Evolutionary conservation across 2,888 invertebrate genomes (phyloP).

Genomic region (Ditula angustiorana): DNA sequence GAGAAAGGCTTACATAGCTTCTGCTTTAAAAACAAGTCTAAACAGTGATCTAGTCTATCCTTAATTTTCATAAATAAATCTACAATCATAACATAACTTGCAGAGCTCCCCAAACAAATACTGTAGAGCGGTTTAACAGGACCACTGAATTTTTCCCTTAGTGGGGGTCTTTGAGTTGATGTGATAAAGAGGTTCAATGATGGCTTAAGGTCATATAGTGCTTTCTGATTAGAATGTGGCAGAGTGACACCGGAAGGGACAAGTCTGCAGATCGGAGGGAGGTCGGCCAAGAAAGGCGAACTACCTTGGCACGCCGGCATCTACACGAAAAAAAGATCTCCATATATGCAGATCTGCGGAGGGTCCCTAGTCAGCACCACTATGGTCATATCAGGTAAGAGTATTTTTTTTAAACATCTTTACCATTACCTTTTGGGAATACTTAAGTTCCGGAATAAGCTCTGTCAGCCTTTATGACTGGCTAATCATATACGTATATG

Average conservation of each 20-base stretch:
- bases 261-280: not conserved
- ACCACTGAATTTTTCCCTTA: no score
- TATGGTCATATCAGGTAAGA: slow-evolving; percentile 38
- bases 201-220: not conserved
- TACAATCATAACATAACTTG: no score
- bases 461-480: not conserved
- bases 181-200: no score
- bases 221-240: not conserved
- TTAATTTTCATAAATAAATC: no score
- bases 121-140: no score
- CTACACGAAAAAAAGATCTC: not conserved
- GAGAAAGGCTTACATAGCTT: not conserved
- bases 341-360: slow-evolving; percentile 47
- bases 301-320: slow-evolving; percentile 20
- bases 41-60: no score
- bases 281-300: not conserved
- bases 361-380: slow-evolving; percentile 63
- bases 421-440: not conserved
- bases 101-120: no score
- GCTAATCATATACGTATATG: not conserved
- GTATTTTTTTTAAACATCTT: not conserved
- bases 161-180: no score
- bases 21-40: not conserved
- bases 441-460: not conserved
- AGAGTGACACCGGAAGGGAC: not conserved